Evolutionary conservation across 2,113 vertebrate genomes (phyloP).

Genomic region (Python bivittatus): DNA sequence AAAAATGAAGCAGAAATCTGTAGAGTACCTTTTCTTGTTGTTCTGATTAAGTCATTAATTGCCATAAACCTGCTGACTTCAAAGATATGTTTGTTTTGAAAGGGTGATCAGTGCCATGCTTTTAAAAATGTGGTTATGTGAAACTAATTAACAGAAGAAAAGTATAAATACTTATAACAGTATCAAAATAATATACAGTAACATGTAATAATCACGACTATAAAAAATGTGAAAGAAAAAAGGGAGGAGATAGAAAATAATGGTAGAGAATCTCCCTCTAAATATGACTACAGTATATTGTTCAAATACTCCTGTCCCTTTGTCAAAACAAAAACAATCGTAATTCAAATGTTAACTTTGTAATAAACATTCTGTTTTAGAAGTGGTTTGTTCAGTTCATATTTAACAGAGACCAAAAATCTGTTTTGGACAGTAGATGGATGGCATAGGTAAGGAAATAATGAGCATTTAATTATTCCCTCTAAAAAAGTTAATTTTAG

Average conservation of each 20-base stretch:
- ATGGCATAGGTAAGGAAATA: not conserved
- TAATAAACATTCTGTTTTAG: not conserved
- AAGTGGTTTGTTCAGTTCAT: not conserved
- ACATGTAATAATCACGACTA: not conserved
- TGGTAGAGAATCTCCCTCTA: not conserved
- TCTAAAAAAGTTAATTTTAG: not conserved
- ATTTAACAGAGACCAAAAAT: not conserved
- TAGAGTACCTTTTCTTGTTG: not conserved
- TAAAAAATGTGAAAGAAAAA: not conserved
- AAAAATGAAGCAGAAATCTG: slow-evolving; percentile 8
- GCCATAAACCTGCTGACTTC: not conserved
- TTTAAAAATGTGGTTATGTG: not conserved
- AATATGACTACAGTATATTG: not conserved
- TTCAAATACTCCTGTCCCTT: not conserved
- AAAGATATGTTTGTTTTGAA: not conserved
- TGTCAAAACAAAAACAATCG: not conserved
- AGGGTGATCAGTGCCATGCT: not conserved
- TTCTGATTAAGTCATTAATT: not conserved
- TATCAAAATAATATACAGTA: not conserved
- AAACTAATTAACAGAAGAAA: not conserved
- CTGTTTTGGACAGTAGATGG: not conserved
- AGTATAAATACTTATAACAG: not conserved
- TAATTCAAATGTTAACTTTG: not conserved
- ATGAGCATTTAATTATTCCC: not conserved
- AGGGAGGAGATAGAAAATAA: not conserved